Conservation (phyloP, 2,888 invertebrate species). For the Teleogryllus oceanicus region DNA sequence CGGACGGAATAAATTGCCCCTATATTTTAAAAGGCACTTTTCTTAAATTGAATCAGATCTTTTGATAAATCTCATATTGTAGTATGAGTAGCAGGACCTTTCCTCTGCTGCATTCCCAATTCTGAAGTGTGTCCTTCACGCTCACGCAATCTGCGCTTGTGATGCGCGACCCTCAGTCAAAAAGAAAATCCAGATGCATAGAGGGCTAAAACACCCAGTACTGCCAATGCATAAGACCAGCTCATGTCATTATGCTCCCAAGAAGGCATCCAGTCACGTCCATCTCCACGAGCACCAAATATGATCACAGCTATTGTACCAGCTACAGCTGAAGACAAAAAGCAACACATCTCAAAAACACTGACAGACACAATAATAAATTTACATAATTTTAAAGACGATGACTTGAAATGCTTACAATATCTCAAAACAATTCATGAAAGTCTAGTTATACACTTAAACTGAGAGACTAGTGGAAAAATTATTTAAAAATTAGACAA, state of each 20-base stretch:
- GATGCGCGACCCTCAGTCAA: constrained; percentile 80
- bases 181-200: constrained; percentile 76
- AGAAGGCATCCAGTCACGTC: constrained; percentile 92
- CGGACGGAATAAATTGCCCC: too few species aligned
- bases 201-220: constrained; percentile 70
- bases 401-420: background rate
- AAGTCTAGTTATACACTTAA: too few species aligned
- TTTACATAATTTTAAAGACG: background rate
- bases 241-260: constrained; percentile 94
- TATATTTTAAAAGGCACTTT: too few species aligned
- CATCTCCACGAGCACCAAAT: constrained; percentile 87
- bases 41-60: too few species aligned
- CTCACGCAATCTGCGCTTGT: constrained; percentile 69
- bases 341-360: background rate
- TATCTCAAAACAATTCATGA: too few species aligned
- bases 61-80: constrained; percentile 59
- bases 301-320: constrained; percentile 80
- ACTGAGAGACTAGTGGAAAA: too few species aligned
- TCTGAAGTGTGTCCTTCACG: constrained; percentile 56
- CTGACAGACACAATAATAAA: background rate
- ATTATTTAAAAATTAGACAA: too few species aligned
- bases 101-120: constrained; percentile 65
- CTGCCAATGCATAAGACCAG: constrained; percentile 88
- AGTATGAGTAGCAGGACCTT: constrained; percentile 58
- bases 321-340: constrained; percentile 59